These are phyloP conservation scores for Coelopa frigida DNA, from an alignment of 1,140 invertebrate genomes.

Conservation along the genomic window DNA sequence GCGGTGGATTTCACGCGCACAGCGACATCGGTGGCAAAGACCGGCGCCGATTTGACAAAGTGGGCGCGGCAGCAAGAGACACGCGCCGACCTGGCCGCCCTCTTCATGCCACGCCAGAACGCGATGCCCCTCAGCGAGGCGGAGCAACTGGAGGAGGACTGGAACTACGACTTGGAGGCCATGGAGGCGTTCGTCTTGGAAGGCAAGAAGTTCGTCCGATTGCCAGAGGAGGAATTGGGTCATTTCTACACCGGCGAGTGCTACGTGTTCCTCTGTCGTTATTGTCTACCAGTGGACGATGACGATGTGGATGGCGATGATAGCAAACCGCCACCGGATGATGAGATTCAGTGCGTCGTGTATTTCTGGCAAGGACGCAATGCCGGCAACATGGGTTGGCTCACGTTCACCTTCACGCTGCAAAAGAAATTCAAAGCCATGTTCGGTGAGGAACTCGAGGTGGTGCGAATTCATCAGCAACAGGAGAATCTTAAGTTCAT, in stretches of 20 bases:
- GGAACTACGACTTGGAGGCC: slow-evolving; percentile 92
- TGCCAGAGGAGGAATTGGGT: slow-evolving; percentile 92
- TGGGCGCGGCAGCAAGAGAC: slow-evolving; percentile 89
- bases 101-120: slow-evolving; percentile 93
- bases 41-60: slow-evolving; percentile 90
- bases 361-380: slow-evolving; percentile 99
- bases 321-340: slow-evolving; percentile 54
- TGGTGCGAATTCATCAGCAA: slow-evolving; percentile 95
- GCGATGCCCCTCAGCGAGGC: slow-evolving; percentile 80
- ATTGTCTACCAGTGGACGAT: slow-evolving; percentile 68
- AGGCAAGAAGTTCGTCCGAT: slow-evolving; percentile 90
- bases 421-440: slow-evolving; percentile 96
- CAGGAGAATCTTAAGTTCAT: slow-evolving; percentile 99
- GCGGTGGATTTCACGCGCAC: slow-evolving; percentile 98
- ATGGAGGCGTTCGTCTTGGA: slow-evolving; percentile 99
- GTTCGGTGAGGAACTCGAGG: slow-evolving; percentile 93
- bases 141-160: slow-evolving; percentile 83
- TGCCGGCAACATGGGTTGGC: slow-evolving; percentile 98
- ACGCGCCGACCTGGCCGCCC: slow-evolving; percentile 81
- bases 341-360: slow-evolving; percentile 92
- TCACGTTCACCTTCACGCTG: slow-evolving; percentile 96
- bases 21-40: slow-evolving; percentile 91
- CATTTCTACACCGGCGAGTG: slow-evolving; percentile 92
- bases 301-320: slow-evolving; percentile 55
- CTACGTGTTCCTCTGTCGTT: slow-evolving; percentile 96